Percentiles rank a stretch among this genome's conserved stretches.
phyloP scores from a whole-genome alignment of 2,113 vertebrate species.

The Bungarus multicinctus region DNA sequence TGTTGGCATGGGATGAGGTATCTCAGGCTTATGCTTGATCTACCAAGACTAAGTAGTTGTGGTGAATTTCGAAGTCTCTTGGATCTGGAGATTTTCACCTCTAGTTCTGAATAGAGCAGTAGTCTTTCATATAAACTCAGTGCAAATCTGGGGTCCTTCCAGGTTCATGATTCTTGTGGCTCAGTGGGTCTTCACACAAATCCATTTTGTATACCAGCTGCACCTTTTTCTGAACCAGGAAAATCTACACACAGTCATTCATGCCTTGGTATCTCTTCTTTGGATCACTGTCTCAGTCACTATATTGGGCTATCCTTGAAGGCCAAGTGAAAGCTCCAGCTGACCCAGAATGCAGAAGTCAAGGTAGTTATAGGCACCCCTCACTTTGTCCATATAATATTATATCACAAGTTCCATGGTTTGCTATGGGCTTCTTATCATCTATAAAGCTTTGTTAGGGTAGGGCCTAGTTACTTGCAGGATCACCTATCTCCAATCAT shows the following conservation, averaged over 20 bases:
- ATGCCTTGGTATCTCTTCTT: background rate
- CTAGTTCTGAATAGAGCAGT: background rate
- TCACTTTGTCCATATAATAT: background rate
- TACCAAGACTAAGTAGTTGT: background rate
- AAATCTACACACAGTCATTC: background rate
- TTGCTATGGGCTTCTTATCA: background rate
- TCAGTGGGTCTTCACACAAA: background rate
- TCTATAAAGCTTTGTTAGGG: background rate
- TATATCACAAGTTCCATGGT: background rate
- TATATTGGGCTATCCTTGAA: background rate
- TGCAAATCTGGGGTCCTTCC: background rate
- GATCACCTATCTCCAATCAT: background rate
- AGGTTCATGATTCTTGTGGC: background rate
- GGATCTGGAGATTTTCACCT: background rate
- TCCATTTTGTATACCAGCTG: background rate
- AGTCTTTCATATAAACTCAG: background rate
- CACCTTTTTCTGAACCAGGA: background rate
- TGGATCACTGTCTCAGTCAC: background rate
- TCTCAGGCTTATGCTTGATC: background rate
- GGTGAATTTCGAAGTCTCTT: background rate
- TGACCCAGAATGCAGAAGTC: background rate
- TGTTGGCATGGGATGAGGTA: background rate
- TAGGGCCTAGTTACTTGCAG: background rate
- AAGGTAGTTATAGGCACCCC: background rate
- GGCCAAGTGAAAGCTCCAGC: background rate